These are phyloP conservation scores for Neotoma lepida DNA, from an alignment of 2,113 vertebrate species.

Conservation along the genomic window DNA sequence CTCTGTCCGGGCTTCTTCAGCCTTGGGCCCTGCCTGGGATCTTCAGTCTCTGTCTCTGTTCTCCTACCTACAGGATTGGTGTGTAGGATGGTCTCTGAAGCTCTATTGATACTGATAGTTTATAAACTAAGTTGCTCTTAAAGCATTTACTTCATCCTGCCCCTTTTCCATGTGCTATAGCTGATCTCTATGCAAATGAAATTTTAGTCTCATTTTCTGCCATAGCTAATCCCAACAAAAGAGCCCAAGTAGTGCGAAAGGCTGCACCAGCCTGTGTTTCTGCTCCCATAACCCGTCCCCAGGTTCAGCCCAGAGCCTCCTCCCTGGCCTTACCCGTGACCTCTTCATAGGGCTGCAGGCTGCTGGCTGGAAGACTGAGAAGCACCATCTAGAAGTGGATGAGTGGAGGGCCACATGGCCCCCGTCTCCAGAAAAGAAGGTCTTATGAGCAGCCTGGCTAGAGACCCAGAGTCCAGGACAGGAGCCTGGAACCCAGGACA, in stretches of 20 bases:
- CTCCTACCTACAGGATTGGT: background rate
- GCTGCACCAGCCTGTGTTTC: background rate
- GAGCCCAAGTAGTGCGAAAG: background rate
- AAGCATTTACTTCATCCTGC: background rate
- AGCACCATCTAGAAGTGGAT: slow-evolving; percentile 90
- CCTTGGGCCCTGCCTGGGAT: background rate
- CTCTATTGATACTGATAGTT: background rate
- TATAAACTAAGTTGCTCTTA: background rate
- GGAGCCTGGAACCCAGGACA: background rate
- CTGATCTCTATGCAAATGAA: slow-evolving; percentile 31
- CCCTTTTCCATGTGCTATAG: background rate
- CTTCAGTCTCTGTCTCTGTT: background rate
- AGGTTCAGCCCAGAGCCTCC: background rate
- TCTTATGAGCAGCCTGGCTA: slow-evolving; percentile 49
- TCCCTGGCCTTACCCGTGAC: background rate
- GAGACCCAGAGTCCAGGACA: slow-evolving; percentile 8
- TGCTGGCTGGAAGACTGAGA: slow-evolving; percentile 87
- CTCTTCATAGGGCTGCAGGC: slow-evolving; percentile 83
- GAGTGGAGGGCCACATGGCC: slow-evolving; percentile 92
- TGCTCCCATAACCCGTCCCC: background rate
- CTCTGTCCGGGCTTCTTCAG: background rate
- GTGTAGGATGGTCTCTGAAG: background rate
- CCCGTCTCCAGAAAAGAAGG: slow-evolving; percentile 80
- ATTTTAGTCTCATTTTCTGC: background rate
- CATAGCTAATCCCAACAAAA: background rate